Conservation (phyloP, 37 sponge, comb jelly and placozoan species). For the Aphrocallistes beatrix region DNA sequence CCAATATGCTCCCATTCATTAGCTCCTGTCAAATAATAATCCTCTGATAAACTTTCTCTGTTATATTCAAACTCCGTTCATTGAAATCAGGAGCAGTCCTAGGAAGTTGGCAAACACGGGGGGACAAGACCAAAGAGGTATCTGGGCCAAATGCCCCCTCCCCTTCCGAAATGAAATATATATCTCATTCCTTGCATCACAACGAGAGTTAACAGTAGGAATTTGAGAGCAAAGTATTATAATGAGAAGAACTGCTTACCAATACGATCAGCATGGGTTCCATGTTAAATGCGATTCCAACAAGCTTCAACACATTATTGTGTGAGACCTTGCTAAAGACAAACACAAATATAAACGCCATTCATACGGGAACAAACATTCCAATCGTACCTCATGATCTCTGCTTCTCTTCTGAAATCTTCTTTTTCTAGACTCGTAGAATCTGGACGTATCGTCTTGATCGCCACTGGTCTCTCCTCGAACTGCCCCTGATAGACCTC, state of each 20-base stretch:
- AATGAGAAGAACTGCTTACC: no score
- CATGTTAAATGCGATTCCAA: constrained; percentile 42
- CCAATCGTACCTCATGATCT: constrained; percentile 49
- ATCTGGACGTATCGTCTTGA: constrained; percentile 67
- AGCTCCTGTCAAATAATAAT: constrained; percentile 47
- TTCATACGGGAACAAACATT: neutral
- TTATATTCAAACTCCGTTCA: constrained; percentile 14
- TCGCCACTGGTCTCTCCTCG: constrained; percentile 44
- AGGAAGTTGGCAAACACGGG: no score
- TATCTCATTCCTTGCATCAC: no score
- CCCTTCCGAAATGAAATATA: no score
- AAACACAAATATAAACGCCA: neutral
- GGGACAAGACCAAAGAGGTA: neutral
- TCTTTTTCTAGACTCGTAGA: constrained; percentile 30
- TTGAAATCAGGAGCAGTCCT: no score
- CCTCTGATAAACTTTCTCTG: constrained; percentile 9
- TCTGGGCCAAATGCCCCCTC: no score
- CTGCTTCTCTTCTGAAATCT: constrained; percentile 53
- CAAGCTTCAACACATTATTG: constrained; percentile 39
- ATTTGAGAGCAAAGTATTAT: no score
- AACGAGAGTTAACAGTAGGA: no score
- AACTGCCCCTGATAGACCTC: constrained; percentile 50
- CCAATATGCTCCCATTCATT: constrained; percentile 35
- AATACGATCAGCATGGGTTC: constrained; percentile 51
- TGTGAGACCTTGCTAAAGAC: constrained; percentile 44